A percentile compares a stretch with the other conserved stretches of the same genome.
phyloP scores from a whole-genome alignment of 2,113 vertebrate species.

The Anser brachyrhynchus region DNA sequence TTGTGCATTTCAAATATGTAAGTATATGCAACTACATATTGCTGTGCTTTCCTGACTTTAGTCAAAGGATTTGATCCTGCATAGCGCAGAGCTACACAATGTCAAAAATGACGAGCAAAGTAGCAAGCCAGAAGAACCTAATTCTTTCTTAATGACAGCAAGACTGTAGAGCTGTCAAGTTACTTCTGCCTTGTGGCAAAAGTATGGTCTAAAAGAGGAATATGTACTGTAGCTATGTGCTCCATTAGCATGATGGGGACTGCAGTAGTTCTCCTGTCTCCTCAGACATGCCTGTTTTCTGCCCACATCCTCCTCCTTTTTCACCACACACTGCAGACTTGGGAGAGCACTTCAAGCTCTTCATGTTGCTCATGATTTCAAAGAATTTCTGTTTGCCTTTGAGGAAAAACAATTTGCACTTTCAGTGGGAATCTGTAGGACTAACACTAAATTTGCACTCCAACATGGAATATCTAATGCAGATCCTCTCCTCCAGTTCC shows the following conservation, averaged over 20 bases:
- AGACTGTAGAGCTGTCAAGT: not conserved
- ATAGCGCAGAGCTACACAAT: not conserved
- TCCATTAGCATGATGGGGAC: not conserved
- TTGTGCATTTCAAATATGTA: not conserved
- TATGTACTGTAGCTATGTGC: not conserved
- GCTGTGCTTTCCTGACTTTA: not conserved
- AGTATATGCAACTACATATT: not conserved
- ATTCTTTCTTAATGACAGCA: not conserved
- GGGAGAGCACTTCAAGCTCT: not conserved
- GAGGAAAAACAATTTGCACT: not conserved
- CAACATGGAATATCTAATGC: not conserved
- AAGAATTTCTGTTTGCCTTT: not conserved
- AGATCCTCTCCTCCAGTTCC: not conserved
- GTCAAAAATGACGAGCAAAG: not conserved
- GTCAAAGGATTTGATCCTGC: not conserved
- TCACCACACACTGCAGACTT: not conserved
- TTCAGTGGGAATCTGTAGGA: not conserved
- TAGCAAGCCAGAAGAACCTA: not conserved
- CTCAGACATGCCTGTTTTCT: constrained; percentile 27
- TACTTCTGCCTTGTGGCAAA: constrained; percentile 13
- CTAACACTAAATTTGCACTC: not conserved
- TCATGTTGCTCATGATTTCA: not conserved
- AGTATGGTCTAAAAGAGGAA: not conserved
- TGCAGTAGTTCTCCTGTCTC: not conserved
- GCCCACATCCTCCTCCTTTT: not conserved